Conservation (phyloP, 2,888 invertebrate species). For the Apodemia duryi region DNA sequence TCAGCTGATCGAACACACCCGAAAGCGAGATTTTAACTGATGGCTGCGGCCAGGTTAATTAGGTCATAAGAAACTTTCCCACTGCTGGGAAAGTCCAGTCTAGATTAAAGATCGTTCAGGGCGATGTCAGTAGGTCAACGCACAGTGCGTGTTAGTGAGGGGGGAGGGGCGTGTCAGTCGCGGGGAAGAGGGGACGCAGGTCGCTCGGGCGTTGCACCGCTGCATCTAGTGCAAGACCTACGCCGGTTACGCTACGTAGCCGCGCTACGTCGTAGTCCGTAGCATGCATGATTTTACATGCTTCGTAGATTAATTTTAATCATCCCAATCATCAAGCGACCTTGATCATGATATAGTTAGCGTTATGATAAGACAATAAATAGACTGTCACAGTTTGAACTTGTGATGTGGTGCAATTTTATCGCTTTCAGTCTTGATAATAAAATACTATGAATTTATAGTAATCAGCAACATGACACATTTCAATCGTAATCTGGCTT, state of each 20-base stretch:
- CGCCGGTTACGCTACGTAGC: constrained; percentile 51
- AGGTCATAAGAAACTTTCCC: constrained; percentile 27
- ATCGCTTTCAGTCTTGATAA: constrained; percentile 1
- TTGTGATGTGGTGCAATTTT: background rate
- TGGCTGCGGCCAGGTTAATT: constrained; percentile 9
- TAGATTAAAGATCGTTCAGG: constrained; percentile 75
- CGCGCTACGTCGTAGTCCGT: constrained; percentile 45
- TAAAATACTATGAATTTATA: background rate
- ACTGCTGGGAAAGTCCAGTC: constrained; percentile 49
- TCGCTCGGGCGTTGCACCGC: constrained; percentile 67
- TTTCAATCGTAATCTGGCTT: too few species aligned
- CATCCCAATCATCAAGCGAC: constrained; percentile 26
- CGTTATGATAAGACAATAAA: background rate
- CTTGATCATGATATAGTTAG: constrained; percentile 19
- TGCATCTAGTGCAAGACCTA: constrained; percentile 64
- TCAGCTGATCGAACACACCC: constrained; percentile 10
- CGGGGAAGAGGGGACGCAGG: constrained; percentile 35
- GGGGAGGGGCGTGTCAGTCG: constrained; percentile 33
- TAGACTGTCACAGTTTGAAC: background rate
- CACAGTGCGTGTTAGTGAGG: constrained; percentile 66
- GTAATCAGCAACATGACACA: too few species aligned
- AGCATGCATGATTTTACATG: constrained; percentile 29
- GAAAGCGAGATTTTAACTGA: constrained; percentile 13
- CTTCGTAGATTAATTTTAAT: constrained; percentile 32
- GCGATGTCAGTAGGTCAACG: constrained; percentile 76